phyloP scores from a whole-genome alignment of 2,113 vertebrate species.

The Delphinapterus leucas region DNA sequence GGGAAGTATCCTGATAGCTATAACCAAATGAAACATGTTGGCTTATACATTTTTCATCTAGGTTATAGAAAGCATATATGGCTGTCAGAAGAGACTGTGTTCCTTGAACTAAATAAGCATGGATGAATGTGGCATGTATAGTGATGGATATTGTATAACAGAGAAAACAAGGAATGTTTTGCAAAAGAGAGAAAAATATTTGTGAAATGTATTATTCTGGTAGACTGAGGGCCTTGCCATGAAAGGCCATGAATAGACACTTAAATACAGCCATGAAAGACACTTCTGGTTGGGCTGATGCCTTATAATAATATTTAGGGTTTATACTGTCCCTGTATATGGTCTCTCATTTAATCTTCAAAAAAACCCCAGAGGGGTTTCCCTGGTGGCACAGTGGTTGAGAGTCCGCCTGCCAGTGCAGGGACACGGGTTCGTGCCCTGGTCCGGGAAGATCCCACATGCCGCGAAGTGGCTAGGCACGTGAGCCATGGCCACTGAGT shows the following conservation, averaged over 20 bases:
- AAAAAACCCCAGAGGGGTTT: not conserved
- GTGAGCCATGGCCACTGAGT: too few relatives aligned
- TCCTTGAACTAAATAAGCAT: not conserved
- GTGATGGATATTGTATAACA: not conserved
- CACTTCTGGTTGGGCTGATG: not conserved
- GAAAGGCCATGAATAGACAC: too few relatives aligned
- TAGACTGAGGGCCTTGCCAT: not conserved
- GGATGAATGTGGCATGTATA: not conserved
- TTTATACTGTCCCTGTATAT: not conserved
- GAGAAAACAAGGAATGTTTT: not conserved
- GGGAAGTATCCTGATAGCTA: not conserved
- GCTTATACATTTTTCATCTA: not conserved
- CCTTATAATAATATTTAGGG: not conserved
- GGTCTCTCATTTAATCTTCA: not conserved
- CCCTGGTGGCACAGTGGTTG: too few relatives aligned
- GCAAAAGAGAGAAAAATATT: not conserved
- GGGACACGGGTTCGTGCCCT: too few relatives aligned
- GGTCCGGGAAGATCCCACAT: too few relatives aligned
- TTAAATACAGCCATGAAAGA: not conserved
- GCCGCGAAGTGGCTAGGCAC: too few relatives aligned
- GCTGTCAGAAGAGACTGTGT: not conserved
- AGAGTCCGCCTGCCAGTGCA: too few relatives aligned
- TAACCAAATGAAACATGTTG: not conserved
- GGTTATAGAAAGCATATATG: not conserved
- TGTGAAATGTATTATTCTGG: not conserved